A percentile compares a stretch with the other conserved stretches of the same genome.
phyloP scores from a whole-genome alignment of 1,140 invertebrate species.

The Nebria ingens region DNA sequence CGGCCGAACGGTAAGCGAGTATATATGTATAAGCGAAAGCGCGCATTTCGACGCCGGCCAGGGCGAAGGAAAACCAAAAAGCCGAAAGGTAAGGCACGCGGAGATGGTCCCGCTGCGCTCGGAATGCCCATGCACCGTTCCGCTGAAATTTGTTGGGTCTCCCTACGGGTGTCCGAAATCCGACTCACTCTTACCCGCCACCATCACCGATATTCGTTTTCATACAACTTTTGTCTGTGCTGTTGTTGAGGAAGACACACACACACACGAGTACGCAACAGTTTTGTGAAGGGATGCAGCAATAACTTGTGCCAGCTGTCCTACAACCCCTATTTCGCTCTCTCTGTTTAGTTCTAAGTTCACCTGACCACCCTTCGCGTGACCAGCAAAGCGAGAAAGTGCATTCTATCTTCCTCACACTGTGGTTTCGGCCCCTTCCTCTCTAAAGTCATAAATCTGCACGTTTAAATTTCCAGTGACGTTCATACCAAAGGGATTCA shows the following conservation, averaged over 20 bases:
- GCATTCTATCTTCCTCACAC: too few species aligned
- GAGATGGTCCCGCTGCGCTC: neutral
- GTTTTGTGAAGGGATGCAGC: neutral
- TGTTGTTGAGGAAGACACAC: neutral
- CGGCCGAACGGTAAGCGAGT: too few species aligned
- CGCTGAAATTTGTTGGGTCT: constrained; percentile 2
- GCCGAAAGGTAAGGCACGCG: neutral
- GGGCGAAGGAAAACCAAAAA: neutral
- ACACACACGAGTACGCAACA: neutral
- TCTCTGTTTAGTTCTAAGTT: too few species aligned
- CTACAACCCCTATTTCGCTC: neutral
- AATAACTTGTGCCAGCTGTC: constrained; percentile 2
- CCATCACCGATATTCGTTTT: constrained; percentile 1
- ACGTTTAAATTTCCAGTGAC: too few species aligned
- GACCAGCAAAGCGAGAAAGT: too few species aligned
- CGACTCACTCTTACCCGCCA: too few species aligned
- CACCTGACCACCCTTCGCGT: neutral
- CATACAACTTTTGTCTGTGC: too few species aligned
- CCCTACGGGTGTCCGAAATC: neutral
- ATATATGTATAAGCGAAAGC: too few species aligned
- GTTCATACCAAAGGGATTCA: too few species aligned
- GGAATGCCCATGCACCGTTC: neutral
- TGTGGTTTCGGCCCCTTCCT: too few species aligned
- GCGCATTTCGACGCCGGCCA: too few species aligned
- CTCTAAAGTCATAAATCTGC: too few species aligned